A percentile compares a stretch with the other conserved stretches of the same genome.
phyloP scores from a whole-genome alignment of 2,113 vertebrate genomes.

The Neotragus pygmaeus region DNA sequence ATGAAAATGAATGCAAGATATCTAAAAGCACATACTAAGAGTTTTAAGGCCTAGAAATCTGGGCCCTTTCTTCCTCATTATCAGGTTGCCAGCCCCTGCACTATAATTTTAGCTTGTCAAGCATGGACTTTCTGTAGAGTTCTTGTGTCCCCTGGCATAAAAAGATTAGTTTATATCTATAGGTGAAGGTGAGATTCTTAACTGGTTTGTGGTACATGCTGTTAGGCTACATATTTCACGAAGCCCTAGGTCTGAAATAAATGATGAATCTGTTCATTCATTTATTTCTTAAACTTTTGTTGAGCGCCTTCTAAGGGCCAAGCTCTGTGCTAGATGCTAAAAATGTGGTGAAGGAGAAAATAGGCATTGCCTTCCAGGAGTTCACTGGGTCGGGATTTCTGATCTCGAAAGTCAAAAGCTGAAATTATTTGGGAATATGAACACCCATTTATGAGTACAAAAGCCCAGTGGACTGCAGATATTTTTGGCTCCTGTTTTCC shows the following conservation, averaged over 20 bases:
- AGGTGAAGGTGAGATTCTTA: background rate
- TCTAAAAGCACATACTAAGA: background rate
- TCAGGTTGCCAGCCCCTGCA: background rate
- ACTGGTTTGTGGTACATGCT: background rate
- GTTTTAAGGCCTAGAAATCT: background rate
- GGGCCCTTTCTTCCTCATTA: background rate
- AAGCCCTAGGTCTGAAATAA: background rate
- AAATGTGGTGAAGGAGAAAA: background rate
- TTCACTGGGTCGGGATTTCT: background rate
- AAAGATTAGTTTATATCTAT: background rate
- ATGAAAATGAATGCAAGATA: background rate
- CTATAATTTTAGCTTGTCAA: background rate
- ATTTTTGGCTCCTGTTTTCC: background rate
- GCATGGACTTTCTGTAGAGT: background rate
- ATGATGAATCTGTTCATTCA: background rate
- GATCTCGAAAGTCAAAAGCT: background rate
- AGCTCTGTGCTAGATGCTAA: background rate
- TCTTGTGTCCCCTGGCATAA: background rate
- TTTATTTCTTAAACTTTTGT: background rate
- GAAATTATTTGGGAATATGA: background rate
- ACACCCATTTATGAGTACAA: background rate
- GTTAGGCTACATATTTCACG: background rate
- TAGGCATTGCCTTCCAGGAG: background rate
- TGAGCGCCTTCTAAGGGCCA: background rate
- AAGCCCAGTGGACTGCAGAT: background rate